These are phyloP conservation scores for Girardia tigrina DNA, from an alignment of 2,888 invertebrate genomes.

Conservation along the genomic window DNA sequence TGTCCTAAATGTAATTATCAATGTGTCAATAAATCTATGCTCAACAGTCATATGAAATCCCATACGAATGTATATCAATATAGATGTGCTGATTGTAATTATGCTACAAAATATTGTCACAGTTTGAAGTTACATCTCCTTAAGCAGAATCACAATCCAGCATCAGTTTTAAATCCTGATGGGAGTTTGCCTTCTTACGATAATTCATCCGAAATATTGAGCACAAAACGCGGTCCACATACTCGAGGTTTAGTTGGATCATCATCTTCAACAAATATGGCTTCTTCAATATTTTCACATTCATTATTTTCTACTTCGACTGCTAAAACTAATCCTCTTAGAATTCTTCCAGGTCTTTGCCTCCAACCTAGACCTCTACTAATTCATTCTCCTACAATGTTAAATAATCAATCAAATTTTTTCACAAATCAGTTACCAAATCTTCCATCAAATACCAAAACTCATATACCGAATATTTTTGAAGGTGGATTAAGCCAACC, in stretches of 20 bases:
- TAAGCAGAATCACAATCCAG: slow-evolving; percentile 77
- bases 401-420: neutral
- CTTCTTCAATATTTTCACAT: slow-evolving; percentile 1
- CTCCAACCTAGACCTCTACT: slow-evolving; percentile 3
- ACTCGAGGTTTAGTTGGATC: slow-evolving; percentile 7
- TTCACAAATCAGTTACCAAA: neutral
- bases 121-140: slow-evolving; percentile 82
- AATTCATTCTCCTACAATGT: neutral
- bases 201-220: slow-evolving; percentile 36
- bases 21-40: slow-evolving; percentile 64
- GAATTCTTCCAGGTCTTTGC: slow-evolving; percentile 11
- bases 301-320: neutral
- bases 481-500: neutral
- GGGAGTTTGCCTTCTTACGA: slow-evolving; percentile 37
- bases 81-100: slow-evolving; percentile 69
- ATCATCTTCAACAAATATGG: neutral
- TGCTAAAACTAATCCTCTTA: neutral
- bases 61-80: slow-evolving; percentile 91
- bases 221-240: slow-evolving; percentile 45
- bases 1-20: slow-evolving; percentile 64
- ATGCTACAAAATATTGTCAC: slow-evolving; percentile 81
- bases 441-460: neutral
- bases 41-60: slow-evolving; percentile 89
- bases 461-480: neutral
- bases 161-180: slow-evolving; percentile 63